Evolutionary conservation across 2,113 vertebrate species (phyloP).

Genomic region (Jaculus jaculus): DNA sequence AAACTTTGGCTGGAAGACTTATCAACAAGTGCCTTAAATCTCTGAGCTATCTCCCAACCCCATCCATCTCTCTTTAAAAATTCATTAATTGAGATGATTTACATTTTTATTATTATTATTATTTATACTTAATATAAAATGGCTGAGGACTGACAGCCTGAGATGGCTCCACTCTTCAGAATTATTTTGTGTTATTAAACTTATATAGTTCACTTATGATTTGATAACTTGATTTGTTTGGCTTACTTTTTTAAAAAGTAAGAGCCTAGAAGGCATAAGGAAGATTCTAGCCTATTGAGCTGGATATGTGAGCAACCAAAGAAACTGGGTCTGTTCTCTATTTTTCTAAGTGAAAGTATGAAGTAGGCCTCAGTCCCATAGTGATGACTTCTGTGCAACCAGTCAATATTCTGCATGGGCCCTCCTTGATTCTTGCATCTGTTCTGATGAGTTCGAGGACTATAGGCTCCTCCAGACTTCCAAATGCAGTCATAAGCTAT

Average conservation of each 20-base stretch:
- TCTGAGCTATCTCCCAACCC: no score
- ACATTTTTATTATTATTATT: neutral
- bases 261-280: neutral
- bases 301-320: neutral
- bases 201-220: neutral
- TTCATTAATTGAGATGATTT: neutral
- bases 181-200: neutral
- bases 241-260: neutral
- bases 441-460: neutral
- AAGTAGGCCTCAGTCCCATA: neutral
- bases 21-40: no score
- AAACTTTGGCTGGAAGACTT: no score
- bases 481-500: neutral
- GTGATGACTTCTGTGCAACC: neutral
- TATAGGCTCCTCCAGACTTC: neutral
- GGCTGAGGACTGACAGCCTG: neutral
- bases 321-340: neutral
- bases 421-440: neutral
- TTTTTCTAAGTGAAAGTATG: neutral
- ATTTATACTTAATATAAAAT: neutral
- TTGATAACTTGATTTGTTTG: slow-evolving; percentile 31
- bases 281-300: neutral
- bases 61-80: neutral
- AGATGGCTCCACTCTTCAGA: neutral
- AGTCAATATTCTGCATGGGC: neutral